phyloP scores from a whole-genome alignment of 2,113 vertebrate genomes.

The Rattus norvegicus region GRCr8 NC_086022.1:132137001-132137500 shows the following conservation, averaged over 20 bases:
- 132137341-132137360: background rate
- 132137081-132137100: background rate
- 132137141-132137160: background rate
- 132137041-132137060: background rate
- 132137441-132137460: background rate
- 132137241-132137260: background rate
- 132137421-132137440: background rate
- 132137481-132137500: background rate
- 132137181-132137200: background rate
- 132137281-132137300: background rate
- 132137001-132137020: background rate
- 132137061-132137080: background rate
- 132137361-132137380: background rate
- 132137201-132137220: background rate
- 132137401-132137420: background rate
- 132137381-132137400: background rate
- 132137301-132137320: background rate
- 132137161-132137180: background rate
- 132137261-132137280: background rate
- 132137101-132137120: background rate
- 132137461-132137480: background rate
- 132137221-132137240: background rate
- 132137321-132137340: background rate
- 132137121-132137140: background rate
- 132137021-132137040: background rate